phyloP scores from a whole-genome alignment of 2,113 vertebrate genomes.

The Anhinga anhinga region DNA sequence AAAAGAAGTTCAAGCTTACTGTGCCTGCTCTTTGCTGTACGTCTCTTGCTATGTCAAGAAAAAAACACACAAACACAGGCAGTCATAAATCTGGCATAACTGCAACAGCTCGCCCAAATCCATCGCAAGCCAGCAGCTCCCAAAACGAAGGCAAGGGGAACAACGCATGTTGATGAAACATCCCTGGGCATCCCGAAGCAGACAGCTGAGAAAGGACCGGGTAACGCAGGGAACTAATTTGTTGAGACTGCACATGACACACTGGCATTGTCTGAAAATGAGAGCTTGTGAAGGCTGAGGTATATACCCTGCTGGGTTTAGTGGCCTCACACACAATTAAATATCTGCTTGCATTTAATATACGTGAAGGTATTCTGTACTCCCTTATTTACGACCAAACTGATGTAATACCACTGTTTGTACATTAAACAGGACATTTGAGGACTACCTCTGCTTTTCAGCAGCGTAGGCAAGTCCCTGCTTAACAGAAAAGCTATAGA shows the following conservation, averaged over 20 bases:
- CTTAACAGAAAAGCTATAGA: background rate
- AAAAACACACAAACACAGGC: background rate
- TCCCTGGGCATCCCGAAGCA: background rate
- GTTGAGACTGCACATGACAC: background rate
- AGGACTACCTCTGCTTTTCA: background rate
- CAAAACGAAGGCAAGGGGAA: background rate
- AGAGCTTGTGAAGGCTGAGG: background rate
- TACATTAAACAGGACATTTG: background rate
- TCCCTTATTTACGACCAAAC: background rate
- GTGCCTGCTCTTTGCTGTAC: background rate
- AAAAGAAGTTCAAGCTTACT: conserved; percentile 23
- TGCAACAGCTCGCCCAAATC: background rate
- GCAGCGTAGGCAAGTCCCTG: background rate
- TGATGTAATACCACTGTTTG: fast-evolving
- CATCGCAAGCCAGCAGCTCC: background rate
- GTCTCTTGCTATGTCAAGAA: background rate
- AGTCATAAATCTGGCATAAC: background rate
- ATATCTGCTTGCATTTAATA: background rate
- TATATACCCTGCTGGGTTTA: background rate
- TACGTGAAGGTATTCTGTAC: background rate
- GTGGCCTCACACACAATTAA: background rate
- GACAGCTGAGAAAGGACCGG: background rate
- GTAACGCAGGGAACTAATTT: background rate
- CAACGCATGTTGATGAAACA: background rate
- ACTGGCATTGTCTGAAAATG: background rate